A percentile compares a stretch with the other conserved stretches of the same genome.
phyloP scores from a whole-genome alignment of 2,888 invertebrate genomes.

The Watsonalla binaria region DNA sequence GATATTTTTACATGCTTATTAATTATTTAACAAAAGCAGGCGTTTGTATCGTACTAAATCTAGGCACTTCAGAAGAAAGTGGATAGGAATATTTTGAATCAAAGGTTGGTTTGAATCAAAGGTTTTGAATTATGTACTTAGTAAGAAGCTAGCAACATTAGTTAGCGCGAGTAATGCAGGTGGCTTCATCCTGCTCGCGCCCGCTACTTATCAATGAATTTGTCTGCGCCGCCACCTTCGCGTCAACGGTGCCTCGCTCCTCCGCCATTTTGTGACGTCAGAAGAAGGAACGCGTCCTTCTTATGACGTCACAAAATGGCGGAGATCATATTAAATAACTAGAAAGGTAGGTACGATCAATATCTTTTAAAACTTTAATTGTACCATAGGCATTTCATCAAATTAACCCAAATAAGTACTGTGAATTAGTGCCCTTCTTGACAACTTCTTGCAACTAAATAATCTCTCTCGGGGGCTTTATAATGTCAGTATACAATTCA shows the following conservation, averaged over 20 bases:
- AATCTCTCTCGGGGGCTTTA: too few relatives aligned
- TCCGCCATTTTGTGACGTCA: too few relatives aligned
- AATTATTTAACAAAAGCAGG: not conserved
- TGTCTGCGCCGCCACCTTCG: slow-evolving; percentile 44
- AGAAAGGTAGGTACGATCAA: slow-evolving; percentile 21
- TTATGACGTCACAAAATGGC: slow-evolving; percentile 75
- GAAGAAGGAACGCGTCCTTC: too few relatives aligned
- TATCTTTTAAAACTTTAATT: not conserved
- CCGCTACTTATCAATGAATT: slow-evolving; percentile 72
- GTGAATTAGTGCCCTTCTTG: too few relatives aligned
- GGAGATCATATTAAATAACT: slow-evolving; percentile 20
- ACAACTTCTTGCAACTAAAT: too few relatives aligned
- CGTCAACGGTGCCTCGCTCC: slow-evolving; percentile 61
- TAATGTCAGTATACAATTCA: too few relatives aligned
- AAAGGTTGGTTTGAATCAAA: too few relatives aligned
- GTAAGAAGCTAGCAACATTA: slow-evolving; percentile 24
- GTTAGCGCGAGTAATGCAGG: slow-evolving; percentile 29
- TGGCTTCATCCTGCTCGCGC: slow-evolving; percentile 65
- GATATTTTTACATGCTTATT: not conserved
- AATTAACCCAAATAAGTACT: too few relatives aligned
- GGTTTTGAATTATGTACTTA: slow-evolving; percentile 8
- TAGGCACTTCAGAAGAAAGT: too few relatives aligned
- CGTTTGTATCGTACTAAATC: not conserved
- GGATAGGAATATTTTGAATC: slow-evolving; percentile 14
- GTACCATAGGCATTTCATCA: too few relatives aligned